These are phyloP conservation scores for Blastobasis adustella DNA, from an alignment of 2,888 invertebrate genomes.

Conservation along the genomic window DNA sequence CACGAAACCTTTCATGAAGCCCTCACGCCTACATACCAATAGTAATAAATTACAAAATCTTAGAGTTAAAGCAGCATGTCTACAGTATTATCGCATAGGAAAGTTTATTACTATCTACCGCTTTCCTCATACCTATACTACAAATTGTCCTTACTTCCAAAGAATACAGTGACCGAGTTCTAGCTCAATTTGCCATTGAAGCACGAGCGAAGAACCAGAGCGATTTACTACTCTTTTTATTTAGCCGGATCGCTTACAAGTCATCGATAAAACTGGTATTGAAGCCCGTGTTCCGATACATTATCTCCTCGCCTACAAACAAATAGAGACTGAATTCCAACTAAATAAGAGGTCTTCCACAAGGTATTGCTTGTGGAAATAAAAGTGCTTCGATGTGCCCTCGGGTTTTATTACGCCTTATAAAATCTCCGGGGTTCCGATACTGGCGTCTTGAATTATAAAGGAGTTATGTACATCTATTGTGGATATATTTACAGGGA, in stretches of 20 bases:
- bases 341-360: slow-evolving; percentile 36
- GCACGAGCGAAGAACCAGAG: slow-evolving; percentile 10
- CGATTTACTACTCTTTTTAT: slow-evolving; percentile 13
- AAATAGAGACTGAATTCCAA: slow-evolving; percentile 36
- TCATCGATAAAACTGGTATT: slow-evolving; percentile 9
- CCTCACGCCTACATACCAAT: neutral
- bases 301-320: slow-evolving; percentile 22
- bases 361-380: slow-evolving; percentile 24
- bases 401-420: slow-evolving; percentile 40
- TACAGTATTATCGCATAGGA: too few relatives aligned
- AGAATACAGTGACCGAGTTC: slow-evolving; percentile 1
- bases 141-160: neutral
- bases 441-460: slow-evolving; percentile 31
- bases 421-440: slow-evolving; percentile 35
- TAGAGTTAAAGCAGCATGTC: neutral
- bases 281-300: slow-evolving; percentile 1
- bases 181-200: slow-evolving; percentile 3
- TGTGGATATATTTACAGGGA: too few relatives aligned
- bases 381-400: slow-evolving; percentile 30
- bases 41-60: neutral
- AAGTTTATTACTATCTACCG: too few relatives aligned
- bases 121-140: too few relatives aligned
- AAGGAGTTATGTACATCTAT: slow-evolving; percentile 21
- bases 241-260: slow-evolving; percentile 9
- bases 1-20: neutral